A percentile compares a stretch with the other conserved stretches of the same genome.
Conservation (phyloP, 2,888 invertebrate species). For the Morpho achilles region DNA sequence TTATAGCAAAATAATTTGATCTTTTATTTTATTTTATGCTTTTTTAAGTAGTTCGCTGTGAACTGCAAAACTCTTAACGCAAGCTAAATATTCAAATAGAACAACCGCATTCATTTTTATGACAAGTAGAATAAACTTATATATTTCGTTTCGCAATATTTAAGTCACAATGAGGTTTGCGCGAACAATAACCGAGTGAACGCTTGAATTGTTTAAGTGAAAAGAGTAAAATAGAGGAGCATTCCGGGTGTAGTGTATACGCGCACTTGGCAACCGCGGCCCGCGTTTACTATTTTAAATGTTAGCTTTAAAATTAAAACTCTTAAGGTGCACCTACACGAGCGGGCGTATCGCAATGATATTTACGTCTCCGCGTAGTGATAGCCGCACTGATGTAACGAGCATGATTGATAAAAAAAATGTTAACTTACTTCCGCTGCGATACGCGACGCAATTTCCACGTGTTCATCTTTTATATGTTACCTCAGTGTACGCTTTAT, state of each 20-base stretch:
- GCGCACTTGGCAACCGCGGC: conserved; percentile 11
- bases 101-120: conserved; percentile 2
- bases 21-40: too few relatives aligned
- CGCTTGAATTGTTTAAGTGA: conserved; percentile 20
- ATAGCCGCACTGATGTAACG: too few relatives aligned
- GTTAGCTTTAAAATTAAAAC: conserved; percentile 2
- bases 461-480: too few relatives aligned
- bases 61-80: too few relatives aligned
- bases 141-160: conserved; percentile 12
- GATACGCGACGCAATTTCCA: too few relatives aligned
- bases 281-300: conserved; percentile 5
- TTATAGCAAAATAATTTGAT: too few relatives aligned
- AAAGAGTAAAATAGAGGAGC: conserved; percentile 17
- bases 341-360: too few relatives aligned
- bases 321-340: neutral
- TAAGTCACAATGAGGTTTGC: conserved; percentile 16
- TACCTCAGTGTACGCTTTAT: too few relatives aligned
- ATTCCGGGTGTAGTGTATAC: conserved; percentile 14
- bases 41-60: too few relatives aligned
- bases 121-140: conserved; percentile 11
- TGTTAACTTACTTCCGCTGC: too few relatives aligned
- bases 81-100: conserved; percentile 3
- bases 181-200: conserved; percentile 13
- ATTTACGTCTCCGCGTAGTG: too few relatives aligned
- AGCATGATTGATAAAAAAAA: too few relatives aligned